phyloP scores from a whole-genome alignment of 1,140 invertebrate species.

The Cylas formicarius region DNA sequence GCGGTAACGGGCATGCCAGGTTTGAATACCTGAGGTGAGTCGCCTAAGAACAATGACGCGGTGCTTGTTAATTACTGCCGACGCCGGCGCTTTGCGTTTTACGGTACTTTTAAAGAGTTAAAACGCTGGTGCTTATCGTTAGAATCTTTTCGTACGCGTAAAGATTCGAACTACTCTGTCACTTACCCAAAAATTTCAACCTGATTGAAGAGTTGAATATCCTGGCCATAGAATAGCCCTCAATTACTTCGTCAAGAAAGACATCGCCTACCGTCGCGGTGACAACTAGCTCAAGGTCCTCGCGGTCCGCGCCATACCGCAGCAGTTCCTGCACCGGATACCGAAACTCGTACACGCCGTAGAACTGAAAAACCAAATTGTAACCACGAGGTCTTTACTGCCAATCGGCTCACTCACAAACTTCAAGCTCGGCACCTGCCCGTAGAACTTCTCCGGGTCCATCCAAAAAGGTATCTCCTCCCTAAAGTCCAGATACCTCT shows the following conservation, averaged over 20 bases:
- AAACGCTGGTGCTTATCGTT: too few relatives aligned
- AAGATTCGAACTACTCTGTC: too few relatives aligned
- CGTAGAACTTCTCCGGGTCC: slow-evolving; percentile 45
- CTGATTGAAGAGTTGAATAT: slow-evolving; percentile 78
- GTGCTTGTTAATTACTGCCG: too few relatives aligned
- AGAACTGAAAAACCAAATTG: slow-evolving; percentile 55
- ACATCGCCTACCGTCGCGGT: slow-evolving; percentile 83
- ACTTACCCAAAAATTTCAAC: too few relatives aligned
- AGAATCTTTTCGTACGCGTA: too few relatives aligned
- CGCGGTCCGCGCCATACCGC: slow-evolving; percentile 56
- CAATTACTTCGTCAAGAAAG: slow-evolving; percentile 77
- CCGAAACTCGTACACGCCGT: slow-evolving; percentile 76
- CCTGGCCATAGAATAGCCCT: slow-evolving; percentile 79
- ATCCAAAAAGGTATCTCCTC: slow-evolving; percentile 75
- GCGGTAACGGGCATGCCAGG: slow-evolving; percentile 79
- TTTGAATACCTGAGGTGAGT: slow-evolving; percentile 87
- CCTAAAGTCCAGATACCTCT: slow-evolving; percentile 67
- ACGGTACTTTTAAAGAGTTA: too few relatives aligned
- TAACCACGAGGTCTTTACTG: too few relatives aligned
- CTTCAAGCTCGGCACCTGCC: slow-evolving; percentile 57
- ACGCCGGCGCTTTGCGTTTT: too few relatives aligned
- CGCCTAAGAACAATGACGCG: slow-evolving; percentile 73
- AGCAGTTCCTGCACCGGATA: slow-evolving; percentile 77
- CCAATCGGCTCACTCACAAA: slow-evolving; percentile 50
- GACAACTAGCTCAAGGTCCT: slow-evolving; percentile 79